Base-by-base conservation (phyloP, 2,888 invertebrate species). In the Drosophila parthenogenetica region DNA sequence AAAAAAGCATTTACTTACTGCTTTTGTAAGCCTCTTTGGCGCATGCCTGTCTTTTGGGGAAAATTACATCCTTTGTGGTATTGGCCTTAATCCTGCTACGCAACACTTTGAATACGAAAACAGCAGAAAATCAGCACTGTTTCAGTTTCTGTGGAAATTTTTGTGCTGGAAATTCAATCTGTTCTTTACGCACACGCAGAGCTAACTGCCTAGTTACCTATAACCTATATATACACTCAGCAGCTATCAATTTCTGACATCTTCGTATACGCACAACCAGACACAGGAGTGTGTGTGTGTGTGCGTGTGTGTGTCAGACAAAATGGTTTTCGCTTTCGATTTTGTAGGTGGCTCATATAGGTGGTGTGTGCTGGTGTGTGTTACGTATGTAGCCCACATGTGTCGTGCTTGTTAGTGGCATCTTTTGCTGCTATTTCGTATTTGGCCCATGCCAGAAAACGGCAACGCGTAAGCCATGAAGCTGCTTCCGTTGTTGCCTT, bases 271-370 rank as follows among this genome's bases (percentile, higher is more conserved):
- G 42, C 61, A 55, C 40, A 25, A 32, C 25, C 39, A 45, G 17
- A 42, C 40, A 42, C 45, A 29, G 29, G 8, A 29, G 29, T 29
- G 8, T n/a, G 22, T 14, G 17, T 46, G 51, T 57, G 35, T 17
- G 46, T 35, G 19, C 3, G 19, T 25, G 25, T 11, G 25, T 1
- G 17, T 16, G 49, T 19, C 65, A 75, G 81, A 57, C 75, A 69
- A 49, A 67, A 68, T 69, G 71, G 64, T 29, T 89, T 89, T 89
- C 89, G 89, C 83, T 83, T 83, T 83, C 83, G 86, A 87, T 83
- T 85, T 89, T 87, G 75, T 72, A 63, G 87, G 50, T 73, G 65
- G 53, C 46, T 59, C 40, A 5, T 7, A 13, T 49, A 3, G 22
- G 14, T 32, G 17, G 43, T 19, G 17, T 39, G 48, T 37, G 10